Evolutionary conservation across 2,113 vertebrate genomes (phyloP), one percentile per base, ranked within the genome.

Genomic region (Tachycineta bicolor): DNA sequence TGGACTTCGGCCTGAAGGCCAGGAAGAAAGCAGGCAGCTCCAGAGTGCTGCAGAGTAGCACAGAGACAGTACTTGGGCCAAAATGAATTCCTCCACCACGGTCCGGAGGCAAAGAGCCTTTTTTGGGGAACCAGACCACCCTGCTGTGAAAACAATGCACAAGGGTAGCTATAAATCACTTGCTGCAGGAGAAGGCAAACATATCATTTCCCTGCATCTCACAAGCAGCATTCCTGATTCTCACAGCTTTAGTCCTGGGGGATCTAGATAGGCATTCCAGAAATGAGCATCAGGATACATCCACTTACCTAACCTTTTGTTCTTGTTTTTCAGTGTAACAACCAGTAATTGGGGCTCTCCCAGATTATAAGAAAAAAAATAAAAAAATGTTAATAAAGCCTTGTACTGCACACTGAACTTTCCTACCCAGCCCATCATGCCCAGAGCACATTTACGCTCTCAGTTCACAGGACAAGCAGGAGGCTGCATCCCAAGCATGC

Each of bases 401-500:
- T 23, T 56, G 20, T 17, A 20, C 12, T 41, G 52, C 10, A 22
- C 19, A 14, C 3, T 14, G 21, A 70, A 70, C 5, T 62, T 56
- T 81, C 49, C 55, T 31, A 64, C 12, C 11, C 24, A 77, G 59
- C 6, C 53, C 26, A 55, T 39, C 18, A 4, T 5, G 8, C 21
- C 14, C 49, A 24, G 11, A 59, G 53, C 33, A 53, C 1, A 0
- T 37, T 22, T 25, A 49, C 17, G 5, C 44, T 50, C 1, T 3
- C 37, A 58, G 46, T 20, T 39, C 15, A 6, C 22, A 60, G 60
- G 34, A 59, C n/a, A 79, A 19, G n/a, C 47, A 56, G 43, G 24
- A 46, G 22, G 11, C 64, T 58, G 21, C 5, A 20, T 5, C 33
- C 33, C 8, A 2, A 53, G 53, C 2, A 1, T 2, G 2, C 10